Conservation (phyloP, 2,888 invertebrate species). For the Perizoma flavofasciatum region DNA sequence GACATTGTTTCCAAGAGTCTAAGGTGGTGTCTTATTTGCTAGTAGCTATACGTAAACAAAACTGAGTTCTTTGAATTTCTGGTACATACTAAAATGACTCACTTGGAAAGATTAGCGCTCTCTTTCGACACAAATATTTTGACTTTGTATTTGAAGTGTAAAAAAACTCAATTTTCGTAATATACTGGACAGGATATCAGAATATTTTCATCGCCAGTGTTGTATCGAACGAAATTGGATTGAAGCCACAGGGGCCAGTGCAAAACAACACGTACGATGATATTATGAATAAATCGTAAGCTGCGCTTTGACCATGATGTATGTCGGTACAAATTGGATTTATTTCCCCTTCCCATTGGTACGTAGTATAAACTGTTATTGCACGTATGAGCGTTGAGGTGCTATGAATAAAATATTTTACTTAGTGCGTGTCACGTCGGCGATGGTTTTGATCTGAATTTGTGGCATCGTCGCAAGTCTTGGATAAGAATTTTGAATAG, state of each 20-base stretch:
- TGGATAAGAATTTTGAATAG: constrained; percentile 30
- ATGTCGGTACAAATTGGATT: constrained; percentile 80
- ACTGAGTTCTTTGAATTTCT: too few relatives aligned
- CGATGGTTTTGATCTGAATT: constrained; percentile 19
- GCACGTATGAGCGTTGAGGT: constrained; percentile 72
- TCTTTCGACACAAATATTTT: too few relatives aligned
- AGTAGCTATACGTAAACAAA: too few relatives aligned
- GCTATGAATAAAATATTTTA: constrained; percentile 74
- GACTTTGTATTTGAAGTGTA: too few relatives aligned
- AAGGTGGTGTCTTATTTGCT: constrained; percentile 2
- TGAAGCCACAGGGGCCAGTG: constrained; percentile 53
- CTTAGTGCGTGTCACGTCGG: constrained; percentile 64
- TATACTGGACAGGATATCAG: constrained; percentile 10
- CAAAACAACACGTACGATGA: constrained; percentile 10
- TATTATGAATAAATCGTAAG: constrained; percentile 74
- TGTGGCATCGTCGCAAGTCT: constrained; percentile 34
- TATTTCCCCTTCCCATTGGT: constrained; percentile 71
- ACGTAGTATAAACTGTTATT: constrained; percentile 64
- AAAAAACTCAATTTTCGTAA: too few relatives aligned
- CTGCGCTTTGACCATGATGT: constrained; percentile 74
- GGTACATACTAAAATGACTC: too few relatives aligned
- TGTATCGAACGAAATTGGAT: constrained; percentile 55
- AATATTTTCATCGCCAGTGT: constrained; percentile 46
- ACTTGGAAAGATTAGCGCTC: too few relatives aligned
- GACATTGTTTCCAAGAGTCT: constrained; percentile 17